Evolutionary conservation across 2,113 vertebrate genomes (phyloP), one percentile per base, ranked within the genome.

Genomic region (Dicerorhinus sumatrensis): DNA sequence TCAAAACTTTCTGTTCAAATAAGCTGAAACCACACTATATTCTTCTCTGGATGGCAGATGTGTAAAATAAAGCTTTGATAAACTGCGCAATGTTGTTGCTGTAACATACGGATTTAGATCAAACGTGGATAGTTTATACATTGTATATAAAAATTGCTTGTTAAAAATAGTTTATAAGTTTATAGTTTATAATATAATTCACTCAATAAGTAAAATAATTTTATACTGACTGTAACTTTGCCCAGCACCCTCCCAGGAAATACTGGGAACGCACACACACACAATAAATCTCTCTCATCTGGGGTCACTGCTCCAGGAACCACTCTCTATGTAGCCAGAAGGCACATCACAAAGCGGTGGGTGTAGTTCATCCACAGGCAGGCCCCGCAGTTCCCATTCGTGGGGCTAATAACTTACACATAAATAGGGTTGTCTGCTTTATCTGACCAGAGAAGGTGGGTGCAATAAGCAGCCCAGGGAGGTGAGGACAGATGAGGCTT

Each of bases 311-410:
- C 9, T 27, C 48, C 31, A 29, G 12, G 20, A 29, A 20, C 58
- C 31, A 4, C 25, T 21, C 21, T 11, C 67, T 25, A 11, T 42
- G 16, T 0, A 17, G 46, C 62, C 58, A 21, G 33, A 31, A 81
- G 14, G 36, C 36, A 42, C 14, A 4, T 20, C 29, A 46, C 10
- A 29, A 39, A 31, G 23, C 13, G 5, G 39, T 21, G 17, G 69
- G 18, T 25, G 21, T 17, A 39, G 29, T 29, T n/a, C 23, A 5
- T 4, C 58, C 54, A 13, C 0, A 1, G 2, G 36, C 42, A 13
- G 11, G 29, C 42, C 76, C 51, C 0, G 6, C 31, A 0, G 58
- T 2, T 76, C 36, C 58, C 27, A 9, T 0, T 6, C 0, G 17
- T 25, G 25, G 21, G 36, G 17, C 65, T 21, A 3, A 11, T 8